Evolutionary conservation across 2,888 invertebrate species (phyloP), one percentile per base, ranked within the genome.

Genomic region (Caradrina clavipalpis): DNA sequence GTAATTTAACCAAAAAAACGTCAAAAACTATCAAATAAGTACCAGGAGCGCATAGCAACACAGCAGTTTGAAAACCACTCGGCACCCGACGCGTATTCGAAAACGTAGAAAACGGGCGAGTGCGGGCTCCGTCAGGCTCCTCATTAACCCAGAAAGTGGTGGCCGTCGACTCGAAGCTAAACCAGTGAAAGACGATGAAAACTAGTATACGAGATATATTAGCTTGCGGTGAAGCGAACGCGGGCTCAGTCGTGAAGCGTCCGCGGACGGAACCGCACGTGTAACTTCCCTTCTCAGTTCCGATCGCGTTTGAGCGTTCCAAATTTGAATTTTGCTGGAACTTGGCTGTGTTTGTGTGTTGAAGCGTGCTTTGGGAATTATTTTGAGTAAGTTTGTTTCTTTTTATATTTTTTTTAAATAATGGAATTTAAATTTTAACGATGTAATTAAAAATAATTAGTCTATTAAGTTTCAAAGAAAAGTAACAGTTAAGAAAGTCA

Each of bases 121-220:
- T 84, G 81, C 85, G 82, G 81, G 82, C 88, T 87, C 87, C 85
- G 89, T 88, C 89, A 89, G 90, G 89, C 88, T 95, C 91, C 94
- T 95, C 94, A 95, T 95, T 95, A 95, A 95, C 95, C 95, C 94
- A 95, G 94, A 95, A 95, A 95, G 90, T 90, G 90, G 84, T 90
- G 89, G 90, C 88, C 88, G 87, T 80, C 87, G 86, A 84, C 86
- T 82, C 81, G 84, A 86, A 84, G 88, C 87, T 86, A 85, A 86
- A 89, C 93, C 93, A 94, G 95, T 95, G 95, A 95, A 95, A 95
- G 95, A 95, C 92, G 93, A 92, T 90, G 93, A 90, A 93, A 93
- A 93, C 93, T 93, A 93, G 93, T 93, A 93, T 93, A 92, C 91
- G 89, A 93, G 93, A 93, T 95, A 95, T 95, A 95, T 93, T 95